Evolutionary conservation across 2,888 invertebrate genomes (phyloP), one percentile per base, ranked within the genome.

Genomic region (Diadromus collaris): DNA sequence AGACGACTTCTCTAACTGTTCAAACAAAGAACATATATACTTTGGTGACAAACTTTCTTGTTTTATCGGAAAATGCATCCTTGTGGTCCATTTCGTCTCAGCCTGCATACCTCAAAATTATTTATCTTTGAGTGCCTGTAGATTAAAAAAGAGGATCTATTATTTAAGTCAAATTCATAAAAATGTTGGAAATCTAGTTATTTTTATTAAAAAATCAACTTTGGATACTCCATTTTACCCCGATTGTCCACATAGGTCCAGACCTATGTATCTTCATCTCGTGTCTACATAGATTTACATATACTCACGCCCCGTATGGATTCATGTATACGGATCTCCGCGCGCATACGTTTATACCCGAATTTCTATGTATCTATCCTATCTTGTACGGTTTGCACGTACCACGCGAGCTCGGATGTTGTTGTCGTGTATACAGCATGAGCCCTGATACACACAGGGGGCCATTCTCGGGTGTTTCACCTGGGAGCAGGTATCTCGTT

Each of bases 401-500:
- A 38, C 9, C 44, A 29, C 56, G 44, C 44, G 56, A 54, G 41
- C 6, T 56, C 10, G 27, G 16, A 51, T 24, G 51, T 51, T 34
- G 29, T 9, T 7, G 19, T 27, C 24, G 60, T 61, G 48, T 51
- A 54, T 24, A 41, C 24, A 6, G 34, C 41, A 51, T 21, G 9
- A 34, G 41, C 21, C 38, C 51, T 51, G 32, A 21, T 63, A 46
- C 61, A 63, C 63, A 54, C 21, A 61, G 46, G 19, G 60, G 41
- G 34, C 41, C 56, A 13, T 48, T 34, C 46, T 70, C 48, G 44
- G 63, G 51, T 29, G 76, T 46, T 71, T 72, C 72, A 79, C 76
- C 76, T 76, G 76, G 58, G 58, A 21, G 60, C 34, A 44, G 60
- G 51, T 67, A 46, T 72, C 71, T 79, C 72, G 79, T 75, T 71